Evolutionary conservation across 2,797 vertebrate genomes (phyloP).

Genomic region (Malurus leucopterus): DNA sequence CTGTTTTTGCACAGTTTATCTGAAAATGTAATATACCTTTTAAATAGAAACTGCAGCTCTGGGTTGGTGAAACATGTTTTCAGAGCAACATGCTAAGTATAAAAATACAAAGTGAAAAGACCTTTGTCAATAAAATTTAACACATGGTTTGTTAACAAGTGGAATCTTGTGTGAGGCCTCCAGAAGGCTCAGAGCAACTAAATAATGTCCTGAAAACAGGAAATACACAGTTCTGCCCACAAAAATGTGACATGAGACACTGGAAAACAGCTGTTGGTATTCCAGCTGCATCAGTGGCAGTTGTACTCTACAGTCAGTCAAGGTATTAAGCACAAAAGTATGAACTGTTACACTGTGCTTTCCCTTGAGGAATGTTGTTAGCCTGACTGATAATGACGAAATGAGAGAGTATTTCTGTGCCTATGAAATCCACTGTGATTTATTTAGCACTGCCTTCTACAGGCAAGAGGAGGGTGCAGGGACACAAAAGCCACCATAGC

Average conservation of each 20-base stretch:
- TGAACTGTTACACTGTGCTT: neutral
- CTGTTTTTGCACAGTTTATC: neutral
- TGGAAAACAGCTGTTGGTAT: neutral
- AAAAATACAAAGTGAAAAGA: constrained; percentile 12
- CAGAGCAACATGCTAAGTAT: neutral
- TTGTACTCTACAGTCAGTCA: neutral
- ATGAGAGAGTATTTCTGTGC: neutral
- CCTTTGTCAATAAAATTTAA: constrained; percentile 23
- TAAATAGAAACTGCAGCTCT: neutral
- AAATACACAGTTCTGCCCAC: neutral
- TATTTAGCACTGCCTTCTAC: neutral
- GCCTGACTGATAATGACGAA: neutral
- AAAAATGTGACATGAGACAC: neutral
- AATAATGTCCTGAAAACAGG: neutral
- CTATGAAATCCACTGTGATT: neutral
- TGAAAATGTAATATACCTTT: neutral
- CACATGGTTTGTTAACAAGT: neutral
- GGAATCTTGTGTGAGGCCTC: neutral
- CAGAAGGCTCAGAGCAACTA: neutral
- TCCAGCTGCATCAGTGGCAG: neutral
- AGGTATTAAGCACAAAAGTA: neutral
- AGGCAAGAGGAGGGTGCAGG: neutral
- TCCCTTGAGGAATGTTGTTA: neutral
- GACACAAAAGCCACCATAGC: neutral
- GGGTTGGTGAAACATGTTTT: neutral